A percentile compares a stretch with the other conserved stretches of the same genome.
Evolutionary conservation across 2,888 invertebrate species (phyloP).

Genomic region (Cantharis flavilabris): DNA sequence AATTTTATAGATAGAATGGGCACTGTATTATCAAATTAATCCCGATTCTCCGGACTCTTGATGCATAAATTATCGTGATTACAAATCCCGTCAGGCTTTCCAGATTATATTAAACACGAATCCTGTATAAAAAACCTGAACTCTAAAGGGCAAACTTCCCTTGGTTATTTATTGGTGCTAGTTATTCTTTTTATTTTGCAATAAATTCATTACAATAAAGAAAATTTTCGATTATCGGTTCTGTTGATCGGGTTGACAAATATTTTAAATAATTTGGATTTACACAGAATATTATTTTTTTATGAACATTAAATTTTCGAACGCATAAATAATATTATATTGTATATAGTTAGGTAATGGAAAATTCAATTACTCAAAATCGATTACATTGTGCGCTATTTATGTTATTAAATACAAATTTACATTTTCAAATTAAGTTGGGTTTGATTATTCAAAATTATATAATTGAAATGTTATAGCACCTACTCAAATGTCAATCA

Average conservation of each 20-base stretch:
- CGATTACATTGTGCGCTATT: background rate
- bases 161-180: background rate
- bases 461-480: background rate
- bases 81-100: background rate
- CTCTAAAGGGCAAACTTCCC: background rate
- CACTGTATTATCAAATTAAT: background rate
- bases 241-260: too few species aligned
- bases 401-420: background rate
- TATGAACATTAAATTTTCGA: background rate
- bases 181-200: background rate
- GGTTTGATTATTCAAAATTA: background rate
- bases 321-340: background rate
- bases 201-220: background rate
- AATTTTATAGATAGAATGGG: background rate
- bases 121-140: background rate
- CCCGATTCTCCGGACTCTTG: background rate
- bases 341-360: background rate
- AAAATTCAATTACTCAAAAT: background rate
- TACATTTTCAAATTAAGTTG: background rate
- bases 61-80: background rate
- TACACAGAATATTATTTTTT: background rate
- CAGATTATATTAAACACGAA: background rate
- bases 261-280: too few species aligned
- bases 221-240: background rate
- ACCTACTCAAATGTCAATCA: background rate